Evolutionary conservation across 2,888 invertebrate species (phyloP).

Genomic region (Ferrisia virgata): DNA sequence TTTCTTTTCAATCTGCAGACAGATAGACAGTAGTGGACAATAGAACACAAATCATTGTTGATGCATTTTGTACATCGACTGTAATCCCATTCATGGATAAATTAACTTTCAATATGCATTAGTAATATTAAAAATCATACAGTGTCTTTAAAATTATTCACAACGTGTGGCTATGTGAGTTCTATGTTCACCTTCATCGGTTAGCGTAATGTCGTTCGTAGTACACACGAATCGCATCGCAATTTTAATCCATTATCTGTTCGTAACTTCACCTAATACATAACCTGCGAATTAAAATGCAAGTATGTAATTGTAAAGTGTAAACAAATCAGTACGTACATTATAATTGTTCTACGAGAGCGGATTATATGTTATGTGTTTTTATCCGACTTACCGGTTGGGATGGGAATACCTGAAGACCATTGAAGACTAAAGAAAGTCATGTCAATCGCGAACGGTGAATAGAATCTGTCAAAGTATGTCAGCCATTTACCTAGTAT

Average conservation of each 20-base stretch:
- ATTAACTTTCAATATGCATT: not conserved
- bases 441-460: not conserved
- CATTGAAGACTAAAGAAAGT: not conserved
- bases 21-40: too few species aligned
- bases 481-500: not conserved
- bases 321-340: not conserved
- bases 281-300: not conserved
- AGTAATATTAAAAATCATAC: not conserved
- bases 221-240: not conserved
- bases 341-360: too few species aligned
- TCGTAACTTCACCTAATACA: not conserved
- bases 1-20: conserved; percentile 15
- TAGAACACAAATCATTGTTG: not conserved
- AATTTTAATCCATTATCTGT: not conserved
- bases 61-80: not conserved
- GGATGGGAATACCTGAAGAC: not conserved
- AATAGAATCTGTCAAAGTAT: not conserved
- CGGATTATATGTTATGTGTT: not conserved
- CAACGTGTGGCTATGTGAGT: not conserved
- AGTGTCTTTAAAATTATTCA: not conserved
- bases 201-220: too few species aligned
- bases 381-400: not conserved
- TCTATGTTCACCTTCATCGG: not conserved
- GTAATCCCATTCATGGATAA: not conserved
- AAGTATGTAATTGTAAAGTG: too few species aligned